Evolutionary conservation across 2,888 invertebrate genomes (phyloP), one percentile per base, ranked within the genome.

Genomic region (Corbicula japonica): DNA sequence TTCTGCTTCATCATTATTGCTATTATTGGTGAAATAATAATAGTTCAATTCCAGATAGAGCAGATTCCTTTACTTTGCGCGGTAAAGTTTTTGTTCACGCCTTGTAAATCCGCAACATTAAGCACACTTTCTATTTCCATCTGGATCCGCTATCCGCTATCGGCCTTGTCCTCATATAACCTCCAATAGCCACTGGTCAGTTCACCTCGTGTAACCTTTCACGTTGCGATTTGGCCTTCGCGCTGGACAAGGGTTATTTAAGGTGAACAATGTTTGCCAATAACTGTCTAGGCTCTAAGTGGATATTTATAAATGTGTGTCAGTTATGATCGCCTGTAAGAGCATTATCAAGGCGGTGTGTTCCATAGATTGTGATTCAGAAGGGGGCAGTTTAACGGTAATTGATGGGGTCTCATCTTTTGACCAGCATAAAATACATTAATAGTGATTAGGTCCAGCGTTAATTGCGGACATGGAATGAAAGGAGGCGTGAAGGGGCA

Each of bases 201-300:
- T 76, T 83, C 76, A 83, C 83, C 83, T 83, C 62, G 72, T 12
- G 50, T 80, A 71, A 83, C 83, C 79, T 80, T 46, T 68, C 38
- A 48, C 63, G 50, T 35, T 34, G 68, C 50, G 63, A 71, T 71
- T 38, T 62, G 71, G 75, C 75, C 79, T 77, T 75, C 56, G n/a
- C n/a, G 48, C 79, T 80, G 75, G 71, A 66, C 75, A 68, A 65
- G 63, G 82, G 82, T 82, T 78, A 82, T 79, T 76, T 82, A 78
- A 82, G 82, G 82, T 82, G 78, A 82, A 76, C 35, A 54, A 35
- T 26, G 50, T 66, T 66, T 66, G 54, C 54, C 66, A 66, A 66
- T 66, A 66, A 66, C 66, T 66, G 66, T 66, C 66, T 54, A n/a
- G 35, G 41, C 35, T 34, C 41, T 54, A 41, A 41, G 66, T 48